Evolutionary conservation across 2,797 vertebrate genomes (phyloP).

Genomic region (Sarcophilus harrisii): DNA sequence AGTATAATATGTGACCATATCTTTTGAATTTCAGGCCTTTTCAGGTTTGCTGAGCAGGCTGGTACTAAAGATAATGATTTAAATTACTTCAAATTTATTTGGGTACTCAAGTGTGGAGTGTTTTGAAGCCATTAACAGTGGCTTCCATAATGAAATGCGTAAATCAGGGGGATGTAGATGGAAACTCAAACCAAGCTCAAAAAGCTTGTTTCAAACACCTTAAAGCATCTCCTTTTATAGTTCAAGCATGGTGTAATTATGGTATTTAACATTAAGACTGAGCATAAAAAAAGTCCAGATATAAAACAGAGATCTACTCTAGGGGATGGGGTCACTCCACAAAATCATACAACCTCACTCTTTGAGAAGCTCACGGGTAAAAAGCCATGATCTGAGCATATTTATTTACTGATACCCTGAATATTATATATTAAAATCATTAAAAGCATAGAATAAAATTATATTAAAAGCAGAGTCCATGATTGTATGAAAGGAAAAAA

Average conservation of each 20-base stretch:
- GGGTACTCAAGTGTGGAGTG: slow-evolving; percentile 79
- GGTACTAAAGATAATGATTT: slow-evolving; percentile 77
- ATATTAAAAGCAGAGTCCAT: background rate
- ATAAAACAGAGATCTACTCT: background rate
- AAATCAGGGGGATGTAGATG: slow-evolving; percentile 79
- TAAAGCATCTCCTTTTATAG: slow-evolving; percentile 72
- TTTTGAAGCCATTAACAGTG: slow-evolving; percentile 80
- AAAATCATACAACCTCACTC: background rate
- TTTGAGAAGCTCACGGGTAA: slow-evolving; percentile 34
- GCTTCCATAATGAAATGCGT: slow-evolving; percentile 66
- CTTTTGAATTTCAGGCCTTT: slow-evolving; percentile 66
- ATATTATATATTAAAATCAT: background rate
- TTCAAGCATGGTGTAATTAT: slow-evolving; percentile 67
- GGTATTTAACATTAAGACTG: slow-evolving; percentile 27
- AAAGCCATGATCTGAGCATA: background rate
- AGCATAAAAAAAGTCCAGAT: slow-evolving; percentile 40
- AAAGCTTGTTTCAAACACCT: slow-evolving; percentile 80
- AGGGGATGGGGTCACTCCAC: background rate
- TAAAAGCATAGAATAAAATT: background rate
- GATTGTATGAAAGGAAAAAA: background rate
- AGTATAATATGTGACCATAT: slow-evolving; percentile 66
- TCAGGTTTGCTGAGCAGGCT: slow-evolving; percentile 78
- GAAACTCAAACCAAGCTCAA: slow-evolving; percentile 72
- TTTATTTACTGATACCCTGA: background rate
- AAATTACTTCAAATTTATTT: slow-evolving; percentile 81